Evolutionary conservation across 2,888 invertebrate species (phyloP).

Genomic region (Plusia festucae): DNA sequence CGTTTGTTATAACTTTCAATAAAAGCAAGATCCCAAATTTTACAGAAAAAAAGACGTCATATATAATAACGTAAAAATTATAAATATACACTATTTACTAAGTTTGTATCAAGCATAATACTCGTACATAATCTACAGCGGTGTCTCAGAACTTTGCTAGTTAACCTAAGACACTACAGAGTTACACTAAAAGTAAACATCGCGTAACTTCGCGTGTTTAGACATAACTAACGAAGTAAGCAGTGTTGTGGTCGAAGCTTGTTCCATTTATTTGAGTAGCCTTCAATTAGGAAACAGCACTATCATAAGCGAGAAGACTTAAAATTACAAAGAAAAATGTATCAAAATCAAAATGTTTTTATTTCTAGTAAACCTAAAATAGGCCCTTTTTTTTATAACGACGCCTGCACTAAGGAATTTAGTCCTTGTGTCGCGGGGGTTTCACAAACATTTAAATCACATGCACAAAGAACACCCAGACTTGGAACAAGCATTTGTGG

Average conservation of each 20-base stretch:
- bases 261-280: not conserved
- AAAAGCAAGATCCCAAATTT: no score
- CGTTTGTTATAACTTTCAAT: no score
- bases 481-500: no score
- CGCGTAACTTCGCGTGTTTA: not conserved
- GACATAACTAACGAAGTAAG: not conserved
- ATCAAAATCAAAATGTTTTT: no score
- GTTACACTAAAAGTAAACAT: conserved; percentile 1
- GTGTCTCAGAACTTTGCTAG: not conserved
- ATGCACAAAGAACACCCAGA: no score
- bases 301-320: not conserved
- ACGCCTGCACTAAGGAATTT: no score
- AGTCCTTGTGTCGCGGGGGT: no score
- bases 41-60: not conserved
- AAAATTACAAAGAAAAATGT: no score
- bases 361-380: no score
- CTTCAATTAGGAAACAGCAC: not conserved
- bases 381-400: no score
- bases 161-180: conserved; percentile 4
- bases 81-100: not conserved
- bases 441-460: no score
- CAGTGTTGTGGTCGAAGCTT: not conserved
- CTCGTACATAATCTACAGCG: not conserved
- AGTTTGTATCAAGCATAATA: not conserved
- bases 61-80: not conserved